These are phyloP conservation scores for Stichodactyla helianthus DNA, from an alignment of 64 coral and sea anemone genomes.

Conservation along the genomic window DNA sequence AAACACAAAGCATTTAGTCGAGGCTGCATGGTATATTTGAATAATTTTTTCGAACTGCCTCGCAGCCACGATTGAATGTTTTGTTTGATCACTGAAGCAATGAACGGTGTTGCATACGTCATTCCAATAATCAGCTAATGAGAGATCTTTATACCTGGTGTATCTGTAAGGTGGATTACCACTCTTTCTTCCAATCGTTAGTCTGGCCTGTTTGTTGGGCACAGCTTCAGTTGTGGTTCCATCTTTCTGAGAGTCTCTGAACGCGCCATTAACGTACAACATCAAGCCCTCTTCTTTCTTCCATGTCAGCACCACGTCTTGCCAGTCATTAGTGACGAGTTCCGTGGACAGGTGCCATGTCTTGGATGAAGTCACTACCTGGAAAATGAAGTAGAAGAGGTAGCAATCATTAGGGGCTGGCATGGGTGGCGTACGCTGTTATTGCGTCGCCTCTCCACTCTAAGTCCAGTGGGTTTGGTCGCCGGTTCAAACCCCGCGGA, in stretches of 20 bases:
- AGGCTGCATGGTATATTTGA: too few relatives aligned
- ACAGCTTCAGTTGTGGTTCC: conserved; percentile 65
- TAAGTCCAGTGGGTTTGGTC: too few relatives aligned
- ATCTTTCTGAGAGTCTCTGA: conserved; percentile 80
- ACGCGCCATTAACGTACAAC: conserved; percentile 93
- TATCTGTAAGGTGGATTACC: conserved; percentile 86
- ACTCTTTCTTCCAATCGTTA: conserved; percentile 90
- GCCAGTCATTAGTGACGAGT: conserved; percentile 93
- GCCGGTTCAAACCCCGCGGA: too few relatives aligned
- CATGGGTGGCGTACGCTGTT: too few relatives aligned
- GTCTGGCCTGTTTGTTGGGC: conserved; percentile 83
- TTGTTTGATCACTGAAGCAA: too few relatives aligned
- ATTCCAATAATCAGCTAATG: too few relatives aligned
- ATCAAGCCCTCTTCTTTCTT: conserved; percentile 92
- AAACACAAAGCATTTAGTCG: too few relatives aligned
- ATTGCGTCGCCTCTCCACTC: too few relatives aligned
- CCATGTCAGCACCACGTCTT: conserved; percentile 91
- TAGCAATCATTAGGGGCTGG: not conserved
- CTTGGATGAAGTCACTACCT: conserved; percentile 73
- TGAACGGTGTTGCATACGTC: too few relatives aligned
- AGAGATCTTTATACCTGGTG: conserved; percentile 53
- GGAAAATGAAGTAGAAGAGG: not conserved
- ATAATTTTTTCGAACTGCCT: too few relatives aligned
- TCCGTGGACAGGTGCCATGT: conserved; percentile 87
- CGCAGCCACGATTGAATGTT: too few relatives aligned